These are phyloP conservation scores for Hypanus sabinus DNA, from an alignment of 2,113 vertebrate genomes.

Conservation along the genomic window DNA sequence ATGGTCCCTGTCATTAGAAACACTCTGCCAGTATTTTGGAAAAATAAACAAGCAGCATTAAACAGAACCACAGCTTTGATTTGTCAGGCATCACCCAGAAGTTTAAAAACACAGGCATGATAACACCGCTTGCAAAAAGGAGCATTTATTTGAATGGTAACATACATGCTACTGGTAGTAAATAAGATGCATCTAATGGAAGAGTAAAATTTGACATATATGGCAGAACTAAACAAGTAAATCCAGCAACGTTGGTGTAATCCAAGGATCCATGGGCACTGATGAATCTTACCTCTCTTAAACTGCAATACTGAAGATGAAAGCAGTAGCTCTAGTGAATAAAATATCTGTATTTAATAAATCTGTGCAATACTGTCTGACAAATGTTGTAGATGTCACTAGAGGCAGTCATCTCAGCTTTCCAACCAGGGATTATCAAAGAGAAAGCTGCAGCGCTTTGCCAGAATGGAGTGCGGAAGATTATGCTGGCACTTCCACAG, in stretches of 20 bases:
- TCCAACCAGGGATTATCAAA: background rate
- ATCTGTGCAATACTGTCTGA: background rate
- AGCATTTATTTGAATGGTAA: background rate
- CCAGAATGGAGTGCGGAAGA: background rate
- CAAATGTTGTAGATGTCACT: background rate
- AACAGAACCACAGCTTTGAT: background rate
- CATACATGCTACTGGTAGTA: too few species aligned
- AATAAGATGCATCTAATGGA: background rate
- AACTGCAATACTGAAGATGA: background rate
- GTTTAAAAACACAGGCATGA: background rate
- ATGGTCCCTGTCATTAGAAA: background rate
- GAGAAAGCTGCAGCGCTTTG: too few species aligned
- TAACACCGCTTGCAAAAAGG: background rate
- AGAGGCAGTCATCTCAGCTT: background rate
- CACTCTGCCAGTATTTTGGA: background rate
- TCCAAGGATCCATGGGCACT: background rate
- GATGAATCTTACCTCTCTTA: background rate
- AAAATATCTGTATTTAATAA: background rate
- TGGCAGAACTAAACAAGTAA: background rate
- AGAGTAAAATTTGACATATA: background rate
- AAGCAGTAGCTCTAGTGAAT: background rate
- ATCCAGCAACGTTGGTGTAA: background rate
- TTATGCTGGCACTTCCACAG: background rate
- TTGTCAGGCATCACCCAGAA: background rate
- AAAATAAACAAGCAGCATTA: background rate